phyloP scores from a whole-genome alignment of 2,113 vertebrate genomes.

The Meleagris gallopavo region DNA sequence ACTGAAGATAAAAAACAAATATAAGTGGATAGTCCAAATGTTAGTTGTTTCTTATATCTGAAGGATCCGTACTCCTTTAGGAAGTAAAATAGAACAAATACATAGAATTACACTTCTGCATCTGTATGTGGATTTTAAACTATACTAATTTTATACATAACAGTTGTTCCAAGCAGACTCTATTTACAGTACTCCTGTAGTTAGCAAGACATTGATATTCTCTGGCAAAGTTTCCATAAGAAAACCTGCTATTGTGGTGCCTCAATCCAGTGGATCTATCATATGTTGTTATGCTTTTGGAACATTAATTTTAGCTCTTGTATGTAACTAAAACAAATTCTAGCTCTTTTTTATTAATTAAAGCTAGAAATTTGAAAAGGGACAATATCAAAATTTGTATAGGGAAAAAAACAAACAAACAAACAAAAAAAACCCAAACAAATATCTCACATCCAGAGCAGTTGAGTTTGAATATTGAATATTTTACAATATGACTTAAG shows the following conservation, averaged over 20 bases:
- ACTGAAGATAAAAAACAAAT: not conserved
- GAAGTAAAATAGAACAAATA: constrained; percentile 22
- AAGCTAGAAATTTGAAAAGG: constrained; percentile 1
- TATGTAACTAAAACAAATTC: constrained; percentile 5
- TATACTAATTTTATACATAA: constrained; percentile 73
- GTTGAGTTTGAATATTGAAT: not conserved
- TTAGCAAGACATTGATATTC: constrained; percentile 67
- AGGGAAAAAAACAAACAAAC: not conserved
- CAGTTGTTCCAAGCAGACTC: constrained; percentile 71
- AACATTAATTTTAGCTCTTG: not conserved
- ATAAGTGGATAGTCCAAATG: not conserved
- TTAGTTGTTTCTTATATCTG: constrained; percentile 33
- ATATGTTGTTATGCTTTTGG: constrained; percentile 2
- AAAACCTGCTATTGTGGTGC: constrained; percentile 49
- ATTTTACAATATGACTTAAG: not conserved
- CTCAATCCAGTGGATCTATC: constrained; percentile 5
- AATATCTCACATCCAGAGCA: not conserved
- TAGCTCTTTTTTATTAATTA: not conserved
- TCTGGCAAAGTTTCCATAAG: constrained; percentile 28
- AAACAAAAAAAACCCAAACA: too few species aligned
- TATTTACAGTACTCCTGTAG: constrained; percentile 69
- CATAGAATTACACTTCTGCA: constrained; percentile 34
- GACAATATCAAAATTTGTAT: not conserved
- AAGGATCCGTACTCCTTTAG: not conserved
- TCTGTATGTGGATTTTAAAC: constrained; percentile 71